Percentiles rank a stretch among this genome's conserved stretches.
Evolutionary conservation across 2,888 invertebrate genomes (phyloP).

Genomic region (Tetrapedia diversipes): DNA sequence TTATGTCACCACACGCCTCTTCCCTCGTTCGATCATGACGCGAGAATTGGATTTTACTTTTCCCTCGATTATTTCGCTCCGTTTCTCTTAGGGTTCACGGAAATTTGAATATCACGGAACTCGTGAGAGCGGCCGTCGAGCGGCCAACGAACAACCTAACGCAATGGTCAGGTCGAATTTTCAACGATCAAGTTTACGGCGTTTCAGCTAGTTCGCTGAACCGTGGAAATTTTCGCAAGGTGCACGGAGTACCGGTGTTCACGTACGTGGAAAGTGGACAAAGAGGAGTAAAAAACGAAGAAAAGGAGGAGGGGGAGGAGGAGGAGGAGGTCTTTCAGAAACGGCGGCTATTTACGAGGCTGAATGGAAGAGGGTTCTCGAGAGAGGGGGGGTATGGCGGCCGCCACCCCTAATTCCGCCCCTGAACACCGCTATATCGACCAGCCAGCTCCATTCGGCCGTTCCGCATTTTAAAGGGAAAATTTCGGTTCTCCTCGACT

Average conservation of each 20-base stretch:
- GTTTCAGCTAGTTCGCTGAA: slow-evolving; percentile 42
- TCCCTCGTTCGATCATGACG: slow-evolving; percentile 22
- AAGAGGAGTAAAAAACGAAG: neutral
- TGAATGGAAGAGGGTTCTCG: slow-evolving; percentile 77
- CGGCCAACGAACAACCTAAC: slow-evolving; percentile 30
- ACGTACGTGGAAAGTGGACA: slow-evolving; percentile 37
- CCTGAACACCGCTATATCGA: slow-evolving; percentile 72
- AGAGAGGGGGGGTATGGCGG: slow-evolving; percentile 49
- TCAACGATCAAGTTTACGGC: slow-evolving; percentile 42
- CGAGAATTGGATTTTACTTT: too few species aligned
- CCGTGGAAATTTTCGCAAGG: slow-evolving; percentile 53
- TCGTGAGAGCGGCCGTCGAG: neutral
- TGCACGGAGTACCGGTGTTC: slow-evolving; percentile 37
- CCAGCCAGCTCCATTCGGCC: slow-evolving; percentile 71
- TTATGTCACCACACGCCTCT: slow-evolving; percentile 33
- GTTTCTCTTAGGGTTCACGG: too few species aligned
- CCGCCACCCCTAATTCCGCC: slow-evolving; percentile 54
- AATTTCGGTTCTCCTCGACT: slow-evolving; percentile 80
- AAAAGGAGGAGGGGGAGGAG: slow-evolving; percentile 7
- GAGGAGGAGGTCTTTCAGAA: slow-evolving; percentile 65
- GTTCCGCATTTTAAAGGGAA: slow-evolving; percentile 82
- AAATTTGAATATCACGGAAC: too few species aligned
- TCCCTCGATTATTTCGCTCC: neutral
- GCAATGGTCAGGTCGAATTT: slow-evolving; percentile 23
- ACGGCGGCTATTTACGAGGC: slow-evolving; percentile 75